Evolutionary conservation across 2,888 invertebrate species (phyloP), one percentile per base, ranked within the genome.

Genomic region (Hybos culiciformis): DNA sequence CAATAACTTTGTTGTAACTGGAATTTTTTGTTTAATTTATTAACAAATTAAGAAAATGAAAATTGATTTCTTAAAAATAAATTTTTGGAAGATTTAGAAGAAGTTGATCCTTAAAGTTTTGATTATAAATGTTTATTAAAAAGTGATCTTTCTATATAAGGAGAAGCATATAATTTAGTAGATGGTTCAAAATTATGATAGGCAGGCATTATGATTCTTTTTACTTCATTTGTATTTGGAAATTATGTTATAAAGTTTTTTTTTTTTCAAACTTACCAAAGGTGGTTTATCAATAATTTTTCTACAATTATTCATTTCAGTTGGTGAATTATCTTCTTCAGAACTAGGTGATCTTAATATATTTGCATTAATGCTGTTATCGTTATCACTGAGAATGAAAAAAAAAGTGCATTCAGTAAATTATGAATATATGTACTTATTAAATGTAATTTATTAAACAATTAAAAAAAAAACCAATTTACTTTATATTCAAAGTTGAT

Each of bases 281-380:
- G 85, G 85, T 46, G 86, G 84, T 61, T 86, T 81, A 62, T 87
- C 84, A 47, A 76, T 73, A 60, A 87, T 75, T 56, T 84, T 72
- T 61, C 85, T 79, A 68, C 84, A 87, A 59, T 85, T 83, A 69
- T 83, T 84, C 64, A 86, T 73, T 70, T 87, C 87, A 40, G 85
- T 84, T 37, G 87, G 87, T 9, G 87, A 87, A 67, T 83, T 83
- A 59, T 85, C 84, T 69, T 87, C 87, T 63, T 87, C 86, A 53
- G 85, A 86, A 61, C 81, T 82, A 64, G 66, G 66, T 17, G 64
- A 63, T 37, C 57, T 54, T 46, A 56, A 59, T 52, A 58, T 51
- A 44, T 56, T 57, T 37, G 46, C 48, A 47, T 51, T 47, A 48
- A 48, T 48, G 37, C 44, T 52, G 29, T 31, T 34, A 18, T 34